Conservation (phyloP, 2,888 invertebrate genomes). For the Melinopterus prodromus region DNA sequence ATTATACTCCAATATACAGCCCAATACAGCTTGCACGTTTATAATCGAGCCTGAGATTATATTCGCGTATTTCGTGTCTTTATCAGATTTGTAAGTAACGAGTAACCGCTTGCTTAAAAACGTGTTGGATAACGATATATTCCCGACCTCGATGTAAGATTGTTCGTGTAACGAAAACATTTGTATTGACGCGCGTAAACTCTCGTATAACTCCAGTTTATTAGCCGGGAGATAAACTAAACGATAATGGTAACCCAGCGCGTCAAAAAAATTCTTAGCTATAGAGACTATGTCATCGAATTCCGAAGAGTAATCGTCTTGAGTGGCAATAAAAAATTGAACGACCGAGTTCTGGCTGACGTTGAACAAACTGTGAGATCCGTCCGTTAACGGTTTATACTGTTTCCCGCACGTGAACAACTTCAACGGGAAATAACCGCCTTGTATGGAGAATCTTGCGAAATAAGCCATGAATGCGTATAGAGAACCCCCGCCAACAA, state of each 20-base stretch:
- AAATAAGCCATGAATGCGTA: conserved; percentile 78
- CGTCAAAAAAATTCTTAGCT: conserved; percentile 68
- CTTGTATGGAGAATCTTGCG: conserved; percentile 71
- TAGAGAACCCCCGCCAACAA: conserved; percentile 79
- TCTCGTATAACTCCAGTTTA: conserved; percentile 71
- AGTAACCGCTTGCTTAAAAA: conserved; percentile 82
- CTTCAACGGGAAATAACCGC: conserved; percentile 71
- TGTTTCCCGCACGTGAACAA: conserved; percentile 76
- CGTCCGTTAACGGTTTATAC: conserved; percentile 64
- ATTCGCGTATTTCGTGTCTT: conserved; percentile 69
- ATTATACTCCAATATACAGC: conserved; percentile 75
- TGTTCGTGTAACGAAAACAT: conserved; percentile 74
- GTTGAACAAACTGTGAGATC: conserved; percentile 66
- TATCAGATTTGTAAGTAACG: conserved; percentile 70
- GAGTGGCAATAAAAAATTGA: conserved; percentile 70
- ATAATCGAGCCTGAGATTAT: conserved; percentile 77
- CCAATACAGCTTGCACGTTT: conserved; percentile 78
- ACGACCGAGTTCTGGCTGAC: conserved; percentile 75
- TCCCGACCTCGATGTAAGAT: conserved; percentile 76
- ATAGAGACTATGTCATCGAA: conserved; percentile 66
- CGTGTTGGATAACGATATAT: conserved; percentile 74
- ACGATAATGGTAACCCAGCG: conserved; percentile 74
- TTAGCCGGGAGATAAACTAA: conserved; percentile 69
- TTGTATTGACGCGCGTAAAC: conserved; percentile 73
- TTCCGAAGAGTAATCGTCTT: conserved; percentile 64